phyloP scores from a whole-genome alignment of 2,113 vertebrate species.

The Cottus gobio region DNA sequence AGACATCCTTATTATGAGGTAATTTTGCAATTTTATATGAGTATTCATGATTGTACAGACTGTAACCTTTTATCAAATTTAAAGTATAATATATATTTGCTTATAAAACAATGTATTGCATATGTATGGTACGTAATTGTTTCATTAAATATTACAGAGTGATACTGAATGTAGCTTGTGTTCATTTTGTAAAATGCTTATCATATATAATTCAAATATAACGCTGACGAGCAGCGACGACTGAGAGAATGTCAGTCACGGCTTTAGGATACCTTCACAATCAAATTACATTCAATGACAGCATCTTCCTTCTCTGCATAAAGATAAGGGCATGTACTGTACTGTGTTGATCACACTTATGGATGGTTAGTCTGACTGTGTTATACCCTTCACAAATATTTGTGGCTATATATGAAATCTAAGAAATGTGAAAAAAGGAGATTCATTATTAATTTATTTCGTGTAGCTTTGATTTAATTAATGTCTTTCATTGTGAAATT shows the following conservation, averaged over 20 bases:
- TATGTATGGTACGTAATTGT: slow-evolving; percentile 80
- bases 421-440: not conserved
- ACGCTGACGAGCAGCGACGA: not conserved
- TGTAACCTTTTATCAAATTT: slow-evolving; percentile 76
- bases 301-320: not conserved
- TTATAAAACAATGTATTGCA: slow-evolving; percentile 77
- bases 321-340: not conserved
- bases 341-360: not conserved
- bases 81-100: slow-evolving; percentile 87
- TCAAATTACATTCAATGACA: not conserved
- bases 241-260: not conserved
- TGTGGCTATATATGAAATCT: not conserved
- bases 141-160: slow-evolving; percentile 76
- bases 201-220: not conserved
- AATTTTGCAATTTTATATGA: slow-evolving; percentile 43
- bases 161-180: slow-evolving; percentile 39
- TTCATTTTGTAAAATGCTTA: slow-evolving; percentile 13
- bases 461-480: not conserved
- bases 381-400: not conserved
- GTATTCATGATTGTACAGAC: slow-evolving; percentile 72
- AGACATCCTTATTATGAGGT: slow-evolving; percentile 41
- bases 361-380: not conserved
- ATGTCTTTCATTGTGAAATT: not conserved
- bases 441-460: not conserved
- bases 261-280: not conserved